phyloP scores from a whole-genome alignment of 2,888 invertebrate genomes.

The Mimumesa dahlbomi region DNA sequence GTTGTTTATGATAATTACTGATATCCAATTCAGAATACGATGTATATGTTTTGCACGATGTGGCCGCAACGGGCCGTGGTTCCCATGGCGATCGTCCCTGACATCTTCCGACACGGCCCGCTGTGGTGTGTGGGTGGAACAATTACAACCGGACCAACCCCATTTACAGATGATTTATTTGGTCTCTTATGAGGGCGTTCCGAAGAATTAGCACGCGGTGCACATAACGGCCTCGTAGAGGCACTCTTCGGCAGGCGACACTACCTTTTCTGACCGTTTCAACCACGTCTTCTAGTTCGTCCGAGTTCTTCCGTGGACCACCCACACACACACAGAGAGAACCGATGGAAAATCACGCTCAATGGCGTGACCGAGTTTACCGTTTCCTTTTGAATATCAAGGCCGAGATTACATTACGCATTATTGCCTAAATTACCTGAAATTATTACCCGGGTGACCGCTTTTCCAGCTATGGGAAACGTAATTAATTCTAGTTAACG shows the following conservation, averaged over 20 bases:
- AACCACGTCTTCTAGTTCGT: constrained; percentile 1
- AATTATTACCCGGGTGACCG: no score
- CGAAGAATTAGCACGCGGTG: constrained; percentile 57
- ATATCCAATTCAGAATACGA: not conserved
- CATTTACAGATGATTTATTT: constrained; percentile 70
- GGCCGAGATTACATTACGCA: not conserved
- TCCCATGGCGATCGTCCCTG: constrained; percentile 51
- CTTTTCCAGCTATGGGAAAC: no score
- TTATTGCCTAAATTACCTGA: not conserved
- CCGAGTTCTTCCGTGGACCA: constrained; percentile 11
- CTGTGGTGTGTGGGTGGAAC: constrained; percentile 49
- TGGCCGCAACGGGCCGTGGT: constrained; percentile 2
- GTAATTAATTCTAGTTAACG: no score
- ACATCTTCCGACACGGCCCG: constrained; percentile 34
- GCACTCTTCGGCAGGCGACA: constrained; percentile 19
- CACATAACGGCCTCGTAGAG: constrained; percentile 39
- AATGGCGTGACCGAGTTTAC: constrained; percentile 39
- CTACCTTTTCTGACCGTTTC: constrained; percentile 8
- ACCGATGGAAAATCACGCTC: constrained; percentile 22
- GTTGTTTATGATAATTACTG: constrained; percentile 7
- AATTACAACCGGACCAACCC: constrained; percentile 69
- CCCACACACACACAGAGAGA: not conserved
- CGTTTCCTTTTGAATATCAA: not conserved
- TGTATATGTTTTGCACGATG: no score
- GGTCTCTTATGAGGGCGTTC: constrained; percentile 42